Base-by-base conservation (phyloP, 2,797 vertebrate genomes). In the Parotocinclus haroldoi region DNA sequence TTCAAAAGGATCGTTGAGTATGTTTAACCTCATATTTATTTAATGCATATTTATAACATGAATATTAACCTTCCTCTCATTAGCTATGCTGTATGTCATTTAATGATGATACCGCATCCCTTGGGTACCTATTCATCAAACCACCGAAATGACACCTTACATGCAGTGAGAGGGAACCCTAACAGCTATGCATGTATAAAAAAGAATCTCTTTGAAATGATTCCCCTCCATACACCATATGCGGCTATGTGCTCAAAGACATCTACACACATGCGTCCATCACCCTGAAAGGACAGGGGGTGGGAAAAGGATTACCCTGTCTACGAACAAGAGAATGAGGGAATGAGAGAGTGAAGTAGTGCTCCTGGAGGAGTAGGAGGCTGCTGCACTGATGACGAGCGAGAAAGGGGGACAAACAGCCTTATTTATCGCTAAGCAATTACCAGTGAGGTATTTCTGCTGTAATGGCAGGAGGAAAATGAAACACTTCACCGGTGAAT, bases 161-260 rank as follows among this genome's bases (percentile, higher is more conserved):
- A 73, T 76, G 59, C 71, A 76, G 71, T 50, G 63, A 48, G 77
- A 78, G 58, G 58, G 27, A 55, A 66, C 77, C 67, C 56, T 70
- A 69, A 78, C 67, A 78, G 76, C 78, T 45, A 53, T 79, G 79
- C 69, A 78, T 46, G 63, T 70, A 76, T 77, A 77, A 74, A 81
- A 83, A 79, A 65, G 65, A 83, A 84, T 83, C 80, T 75, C 66
- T 79, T 79, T 69, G 66, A 79, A 83, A 79, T 76, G 73, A 85
- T 81, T 77, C 78, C 73, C 67, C 18, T 58, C 78, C 67, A 70
- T 66, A 63, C 63, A 7, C 60, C 50, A 66, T 65, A 81, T 78
- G 63, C 44, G 52, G 27, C 69, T 19, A 54, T 72, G 79, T 71
- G 68, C 70, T 76, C 68, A 64, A 66, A 73, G 65, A 57, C 66